phyloP scores from a whole-genome alignment of 2,888 invertebrate species.

The Caenorhabditis becei region DNA sequence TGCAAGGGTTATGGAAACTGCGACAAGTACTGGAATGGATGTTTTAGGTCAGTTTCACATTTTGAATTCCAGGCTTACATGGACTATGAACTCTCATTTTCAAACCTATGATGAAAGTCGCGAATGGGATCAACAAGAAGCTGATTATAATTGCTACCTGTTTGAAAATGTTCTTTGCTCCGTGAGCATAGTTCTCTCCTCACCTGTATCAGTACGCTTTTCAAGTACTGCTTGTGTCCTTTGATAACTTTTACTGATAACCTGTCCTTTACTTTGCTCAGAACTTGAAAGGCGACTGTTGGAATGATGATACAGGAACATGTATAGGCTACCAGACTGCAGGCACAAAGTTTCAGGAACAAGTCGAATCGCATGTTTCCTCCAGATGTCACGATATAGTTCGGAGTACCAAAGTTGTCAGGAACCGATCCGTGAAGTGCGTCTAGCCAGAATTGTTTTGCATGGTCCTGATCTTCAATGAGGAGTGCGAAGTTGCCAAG shows the following conservation, averaged over 20 bases:
- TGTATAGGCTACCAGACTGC: constrained; percentile 21
- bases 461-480: constrained; percentile 36
- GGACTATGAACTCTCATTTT: constrained; percentile 31
- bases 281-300: constrained; percentile 29
- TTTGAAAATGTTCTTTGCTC: neutral
- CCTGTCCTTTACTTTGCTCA: constrained; percentile 21
- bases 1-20: constrained; percentile 26
- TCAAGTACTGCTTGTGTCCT: constrained; percentile 41
- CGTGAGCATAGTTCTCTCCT: too few relatives aligned
- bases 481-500: constrained; percentile 16
- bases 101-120: constrained; percentile 26
- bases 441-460: constrained; percentile 21
- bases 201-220: constrained; percentile 35
- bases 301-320: constrained; percentile 24
- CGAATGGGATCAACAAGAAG: constrained; percentile 31
- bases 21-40: constrained; percentile 20
- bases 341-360: constrained; percentile 31
- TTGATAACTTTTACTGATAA: constrained; percentile 14
- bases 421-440: constrained; percentile 24
- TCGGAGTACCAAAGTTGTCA: constrained; percentile 18
- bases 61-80: neutral
- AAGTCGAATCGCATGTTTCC: constrained; percentile 19
- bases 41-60: neutral
- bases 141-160: constrained; percentile 32
- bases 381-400: constrained; percentile 42